phyloP scores from a whole-genome alignment of 2,888 invertebrate species.

The Gibbula magus region DNA sequence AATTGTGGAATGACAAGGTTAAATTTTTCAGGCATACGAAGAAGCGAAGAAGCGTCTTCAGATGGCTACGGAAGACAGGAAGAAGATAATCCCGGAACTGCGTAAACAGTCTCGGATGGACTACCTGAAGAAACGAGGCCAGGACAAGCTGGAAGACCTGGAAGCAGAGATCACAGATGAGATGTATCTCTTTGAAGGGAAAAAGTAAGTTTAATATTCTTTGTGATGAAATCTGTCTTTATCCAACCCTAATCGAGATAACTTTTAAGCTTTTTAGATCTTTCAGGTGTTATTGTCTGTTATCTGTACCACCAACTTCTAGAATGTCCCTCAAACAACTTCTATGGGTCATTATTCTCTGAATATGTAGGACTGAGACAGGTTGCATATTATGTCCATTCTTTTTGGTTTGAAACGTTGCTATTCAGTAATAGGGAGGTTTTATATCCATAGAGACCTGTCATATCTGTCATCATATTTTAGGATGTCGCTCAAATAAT shows the following conservation, averaged over 20 bases:
- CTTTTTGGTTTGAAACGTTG: too few species aligned
- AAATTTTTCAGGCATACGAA: constrained; percentile 70
- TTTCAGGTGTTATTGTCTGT: too few species aligned
- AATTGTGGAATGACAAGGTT: background rate
- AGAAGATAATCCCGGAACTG: constrained; percentile 90
- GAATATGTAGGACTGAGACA: too few species aligned
- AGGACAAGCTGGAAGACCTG: constrained; percentile 95
- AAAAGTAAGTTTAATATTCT: constrained; percentile 81
- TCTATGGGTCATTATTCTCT: too few species aligned
- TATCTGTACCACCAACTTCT: too few species aligned
- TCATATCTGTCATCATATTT: too few species aligned
- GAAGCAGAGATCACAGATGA: constrained; percentile 97
- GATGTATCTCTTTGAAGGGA: constrained; percentile 93
- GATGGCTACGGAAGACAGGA: constrained; percentile 89
- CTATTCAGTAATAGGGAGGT: too few species aligned
- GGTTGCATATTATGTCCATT: too few species aligned
- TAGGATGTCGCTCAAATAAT: too few species aligned
- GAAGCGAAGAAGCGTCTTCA: constrained; percentile 94
- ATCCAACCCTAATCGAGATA: background rate
- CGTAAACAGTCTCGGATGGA: constrained; percentile 92
- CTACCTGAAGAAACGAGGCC: constrained; percentile 96
- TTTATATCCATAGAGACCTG: too few species aligned
- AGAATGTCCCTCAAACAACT: too few species aligned
- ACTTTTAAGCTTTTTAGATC: too few species aligned
- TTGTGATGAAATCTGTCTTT: background rate